Evolutionary conservation across 1,140 invertebrate genomes (phyloP), one percentile per base, ranked within the genome.

Genomic region (Tribolium madens): DNA sequence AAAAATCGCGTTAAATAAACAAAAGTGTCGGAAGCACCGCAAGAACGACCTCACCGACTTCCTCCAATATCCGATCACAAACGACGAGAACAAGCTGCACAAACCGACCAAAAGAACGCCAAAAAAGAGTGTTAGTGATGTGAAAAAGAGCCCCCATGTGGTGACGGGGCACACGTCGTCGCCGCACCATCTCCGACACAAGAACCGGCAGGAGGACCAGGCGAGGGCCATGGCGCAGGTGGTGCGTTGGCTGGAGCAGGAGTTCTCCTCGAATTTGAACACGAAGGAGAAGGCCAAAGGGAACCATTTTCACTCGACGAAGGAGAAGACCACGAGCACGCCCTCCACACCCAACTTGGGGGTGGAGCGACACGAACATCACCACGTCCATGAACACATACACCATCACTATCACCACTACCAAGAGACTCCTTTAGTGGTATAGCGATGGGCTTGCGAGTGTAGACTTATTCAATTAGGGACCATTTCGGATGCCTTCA

Each of bases 381-480:
- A 90, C 82, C 93, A 95, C 84, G 91, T 94, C 73, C 93, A 95
- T 82, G 92, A 94, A 83, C 93, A 95, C 80, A 92, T 94, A 80
- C 93, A 95, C 84, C 93, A 95, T 86, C 93, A 95, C 82, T 94
- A 94, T 86, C 92, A 95, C 87, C 93, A 94, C 86, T 94, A 92
- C 84, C 87, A 89, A 74, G 86, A 87, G 64, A 81, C 84, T 13
- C 83, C 84, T 15, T 81, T 86, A 15, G 80, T 86, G 47, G 84
- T 86, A 33, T 72, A 50, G 50, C 21, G 46, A 2, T 48, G 46
- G 70, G 2, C 31, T 26, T 31, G 15, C 5, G 26, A 12, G 15
- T 31, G 12, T 50, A 48, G 47, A 33, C 13, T 21, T 13, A 9
- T 4, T 64, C 13, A 14, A 31, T 71, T 10, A 42, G 70, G 70